A percentile compares a stretch with the other conserved stretches of the same genome.
These are phyloP conservation scores for Todus mexicanus DNA, from an alignment of 2,797 vertebrate species.

Conservation along the genomic window DNA sequence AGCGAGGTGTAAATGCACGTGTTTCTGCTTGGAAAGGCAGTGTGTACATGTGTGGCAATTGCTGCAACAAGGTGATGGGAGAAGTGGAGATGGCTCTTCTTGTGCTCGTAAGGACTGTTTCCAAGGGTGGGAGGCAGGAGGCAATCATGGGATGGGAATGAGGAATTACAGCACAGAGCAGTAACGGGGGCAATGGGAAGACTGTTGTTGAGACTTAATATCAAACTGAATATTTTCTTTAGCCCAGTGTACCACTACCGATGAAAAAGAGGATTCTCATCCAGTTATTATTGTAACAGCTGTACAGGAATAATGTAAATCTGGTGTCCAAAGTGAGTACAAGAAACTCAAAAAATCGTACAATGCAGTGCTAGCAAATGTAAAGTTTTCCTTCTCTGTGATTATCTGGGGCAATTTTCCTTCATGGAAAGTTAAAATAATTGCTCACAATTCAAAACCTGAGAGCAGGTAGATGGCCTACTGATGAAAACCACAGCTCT, in stretches of 20 bases:
- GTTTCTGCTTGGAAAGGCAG: neutral
- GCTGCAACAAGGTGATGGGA: fast-evolving
- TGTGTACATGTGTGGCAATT: fast-evolving
- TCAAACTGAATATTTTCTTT: neutral
- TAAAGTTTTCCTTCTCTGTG: neutral
- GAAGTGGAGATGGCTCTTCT: neutral
- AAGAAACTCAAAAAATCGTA: neutral
- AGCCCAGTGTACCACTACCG: neutral
- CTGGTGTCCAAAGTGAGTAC: neutral
- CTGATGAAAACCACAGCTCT: neutral
- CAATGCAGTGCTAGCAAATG: neutral
- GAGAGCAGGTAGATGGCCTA: neutral
- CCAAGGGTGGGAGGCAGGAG: neutral
- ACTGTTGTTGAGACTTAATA: neutral
- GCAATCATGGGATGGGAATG: neutral
- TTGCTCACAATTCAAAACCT: slow-evolving; percentile 13
- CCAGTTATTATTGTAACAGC: neutral
- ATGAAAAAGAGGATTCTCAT: neutral
- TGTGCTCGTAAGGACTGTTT: neutral
- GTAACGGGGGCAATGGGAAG: fast-evolving
- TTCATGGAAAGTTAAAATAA: neutral
- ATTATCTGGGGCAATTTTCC: neutral
- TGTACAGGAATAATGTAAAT: neutral
- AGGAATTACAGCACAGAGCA: neutral
- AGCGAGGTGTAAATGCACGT: fast-evolving